Percentiles rank a stretch among this genome's conserved stretches.
Conservation (phyloP, 2,797 vertebrate species). For the Gambusia yucatana region DNA sequence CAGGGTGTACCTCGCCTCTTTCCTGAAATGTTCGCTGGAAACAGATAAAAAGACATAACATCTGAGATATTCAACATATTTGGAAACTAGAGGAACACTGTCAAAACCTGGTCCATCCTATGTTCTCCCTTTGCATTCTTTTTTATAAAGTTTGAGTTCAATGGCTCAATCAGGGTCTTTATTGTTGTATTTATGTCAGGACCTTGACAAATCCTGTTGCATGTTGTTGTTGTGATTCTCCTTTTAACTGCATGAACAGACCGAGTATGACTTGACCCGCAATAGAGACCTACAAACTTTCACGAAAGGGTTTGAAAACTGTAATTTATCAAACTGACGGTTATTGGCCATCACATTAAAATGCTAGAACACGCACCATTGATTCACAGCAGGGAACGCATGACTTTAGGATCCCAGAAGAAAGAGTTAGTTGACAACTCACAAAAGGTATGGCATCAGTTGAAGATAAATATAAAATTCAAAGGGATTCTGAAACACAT, state of each 20-base stretch:
- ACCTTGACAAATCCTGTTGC: background rate
- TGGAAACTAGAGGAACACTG: background rate
- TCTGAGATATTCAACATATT: background rate
- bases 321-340: background rate
- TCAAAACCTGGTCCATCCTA: background rate
- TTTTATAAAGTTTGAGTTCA: background rate
- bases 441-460: background rate
- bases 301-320: background rate
- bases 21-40: too few species aligned
- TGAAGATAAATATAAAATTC: background rate
- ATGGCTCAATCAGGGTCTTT: background rate
- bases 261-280: background rate
- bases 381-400: background rate
- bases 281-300: background rate
- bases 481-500: background rate
- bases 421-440: background rate
- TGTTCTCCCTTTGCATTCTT: background rate
- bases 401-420: background rate
- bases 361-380: background rate
- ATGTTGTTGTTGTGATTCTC: background rate
- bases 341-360: background rate
- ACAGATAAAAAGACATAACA: too few species aligned
- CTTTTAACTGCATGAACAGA: conserved; percentile 1
- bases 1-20: too few species aligned
- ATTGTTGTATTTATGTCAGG: background rate